Base-by-base conservation (phyloP, 2,113 vertebrate genomes). In the Sorex araneus region DNA sequence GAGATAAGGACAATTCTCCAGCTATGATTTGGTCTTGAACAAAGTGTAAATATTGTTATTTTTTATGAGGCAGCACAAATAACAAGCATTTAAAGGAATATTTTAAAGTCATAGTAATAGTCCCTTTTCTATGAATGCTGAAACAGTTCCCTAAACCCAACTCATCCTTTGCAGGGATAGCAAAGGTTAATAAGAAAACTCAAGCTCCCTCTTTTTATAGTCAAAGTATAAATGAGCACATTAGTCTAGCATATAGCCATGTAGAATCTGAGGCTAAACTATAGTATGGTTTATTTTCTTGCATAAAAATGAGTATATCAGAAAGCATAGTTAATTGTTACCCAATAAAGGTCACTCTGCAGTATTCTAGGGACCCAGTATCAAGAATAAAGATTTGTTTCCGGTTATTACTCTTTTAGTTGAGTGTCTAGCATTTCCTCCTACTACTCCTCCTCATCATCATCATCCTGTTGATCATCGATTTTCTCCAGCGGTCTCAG, bases 361-460 rank as follows among this genome's bases (percentile, higher is more conserved):
- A 71, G 3, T 28, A n/a, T 66, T 77, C 13, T 81, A 64, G 43
- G 43, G 45, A 57, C 69, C 36, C 4, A 30, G 32, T 13, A 54
- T 90, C 28, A 71, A 63, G 63, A 80, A 71, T 16, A 45, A 50
- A 92, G 60, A 54, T 43, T 12, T 71, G 15, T 76, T 92, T 87
- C 78, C 66, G 32, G 60, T 19, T 34, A 70, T 34, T 8, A 19
- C 30, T 71, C 32, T 79, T 89, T 87, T 89, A n/a, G 27, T 60
- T 79, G 78, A 30, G 32, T 27, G 57, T 77, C 12, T 66, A 91
- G 54, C 19, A 73, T 28, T 83, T 83, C 73, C 18, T 83, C 71
- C 34, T 83, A 25, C n/a, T n/a, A n/a, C n/a, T n/a, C n/a, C n/a
- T n/a, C n/a, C n/a, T n/a, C n/a, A n/a, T n/a, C n/a, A n/a, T n/a